Conservation (phyloP, 2,113 vertebrate genomes). For the Podilymbus podiceps region DNA sequence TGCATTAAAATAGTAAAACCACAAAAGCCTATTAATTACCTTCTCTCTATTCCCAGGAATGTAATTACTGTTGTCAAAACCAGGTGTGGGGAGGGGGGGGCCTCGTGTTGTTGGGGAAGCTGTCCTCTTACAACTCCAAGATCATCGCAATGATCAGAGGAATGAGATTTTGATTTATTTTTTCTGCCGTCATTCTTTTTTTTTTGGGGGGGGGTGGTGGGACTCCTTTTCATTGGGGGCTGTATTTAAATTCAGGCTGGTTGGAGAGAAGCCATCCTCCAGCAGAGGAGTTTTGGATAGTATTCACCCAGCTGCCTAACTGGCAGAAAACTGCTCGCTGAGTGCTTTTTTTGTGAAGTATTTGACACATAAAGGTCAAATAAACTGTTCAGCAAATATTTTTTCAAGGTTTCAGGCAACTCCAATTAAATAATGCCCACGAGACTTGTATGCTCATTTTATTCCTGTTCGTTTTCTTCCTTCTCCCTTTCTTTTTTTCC, state of each 20-base stretch:
- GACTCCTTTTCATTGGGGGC: constrained; percentile 18
- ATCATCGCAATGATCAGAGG: not conserved
- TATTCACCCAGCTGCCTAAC: constrained; percentile 54
- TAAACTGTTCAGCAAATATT: constrained; percentile 61
- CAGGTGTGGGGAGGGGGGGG: not conserved
- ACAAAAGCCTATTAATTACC: constrained; percentile 65
- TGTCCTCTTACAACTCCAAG: not conserved
- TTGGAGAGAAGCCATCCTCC: constrained; percentile 49
- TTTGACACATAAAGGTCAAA: constrained; percentile 54
- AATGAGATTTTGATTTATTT: constrained; percentile 28
- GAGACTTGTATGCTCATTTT: constrained; percentile 4
- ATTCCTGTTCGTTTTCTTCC: not conserved
- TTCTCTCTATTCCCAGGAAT: constrained; percentile 25
- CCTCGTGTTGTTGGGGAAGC: not conserved
- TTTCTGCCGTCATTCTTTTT: not conserved
- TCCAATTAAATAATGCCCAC: constrained; percentile 37
- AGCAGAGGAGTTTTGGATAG: constrained; percentile 40
- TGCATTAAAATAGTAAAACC: constrained; percentile 56
- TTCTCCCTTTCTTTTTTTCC: not conserved
- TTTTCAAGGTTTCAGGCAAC: constrained; percentile 51
- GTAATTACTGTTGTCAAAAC: constrained; percentile 65
- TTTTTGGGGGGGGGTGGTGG: not conserved
- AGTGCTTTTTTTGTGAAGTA: constrained; percentile 5
- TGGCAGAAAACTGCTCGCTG: constrained; percentile 3
- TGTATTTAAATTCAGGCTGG: constrained; percentile 32